Base-by-base conservation (phyloP, 2,113 vertebrate genomes). In the Haplochromis burtoni region DNA sequence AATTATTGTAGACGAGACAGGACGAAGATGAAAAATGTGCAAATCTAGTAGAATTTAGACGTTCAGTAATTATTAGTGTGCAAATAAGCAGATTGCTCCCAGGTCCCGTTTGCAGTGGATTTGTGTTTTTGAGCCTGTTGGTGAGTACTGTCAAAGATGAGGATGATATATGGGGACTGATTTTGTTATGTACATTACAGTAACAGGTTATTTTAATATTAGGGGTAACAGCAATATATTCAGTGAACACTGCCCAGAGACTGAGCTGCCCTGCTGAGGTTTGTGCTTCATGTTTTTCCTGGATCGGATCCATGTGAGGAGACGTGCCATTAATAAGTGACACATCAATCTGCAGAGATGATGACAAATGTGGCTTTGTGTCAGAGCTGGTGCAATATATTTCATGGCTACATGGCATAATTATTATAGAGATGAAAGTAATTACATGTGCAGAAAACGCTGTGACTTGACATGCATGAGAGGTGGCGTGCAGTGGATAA, bases 401-500 rank as follows among this genome's bases (percentile, higher is more conserved):
- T 91, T 92, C 86, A 93, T 83, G 57, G 81, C 86, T 79, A 86
- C 85, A 42, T 76, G 71, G 68, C 87, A 81, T 40, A 33, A 90
- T 91, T 85, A 87, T 89, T 73, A 89, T 31, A 40, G 26, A 87
- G 87, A 92, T 82, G 84, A 89, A 84, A 66, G 81, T 92, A 91
- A 95, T 94, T 86, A 92, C 90, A 89, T 12, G 82, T 55, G 8
- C 63, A 63, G 81, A 53, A 71, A 89, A 90, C 91, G 88, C 4
- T 40, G 88, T 83, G 73, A 55, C 89, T 78, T 94, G 90, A 83
- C 61, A 81, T 90, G 84, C 80, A 61, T 88, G 93, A 87, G 91
- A 95, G 93, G 90, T 89, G 92, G 88, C 13, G 80, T 33, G 82
- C 54, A 1, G 87, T 17, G 81, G 53, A 92, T 92, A 84, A 89